phyloP scores from a whole-genome alignment of 2,113 vertebrate species.

The Formicarius rufipectus region DNA sequence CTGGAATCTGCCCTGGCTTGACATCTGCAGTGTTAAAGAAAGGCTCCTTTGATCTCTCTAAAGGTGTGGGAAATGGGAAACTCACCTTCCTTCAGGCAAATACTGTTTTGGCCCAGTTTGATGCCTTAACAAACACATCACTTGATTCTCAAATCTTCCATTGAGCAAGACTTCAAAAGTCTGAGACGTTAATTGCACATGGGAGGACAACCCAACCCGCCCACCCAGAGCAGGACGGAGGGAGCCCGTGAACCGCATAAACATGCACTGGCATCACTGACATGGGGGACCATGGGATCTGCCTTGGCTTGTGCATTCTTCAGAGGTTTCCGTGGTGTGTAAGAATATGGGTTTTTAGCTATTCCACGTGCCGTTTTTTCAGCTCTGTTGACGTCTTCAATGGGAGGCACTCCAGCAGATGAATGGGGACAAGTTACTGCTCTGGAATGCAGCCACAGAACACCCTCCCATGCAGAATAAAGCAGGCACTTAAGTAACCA shows the following conservation, averaged over 20 bases:
- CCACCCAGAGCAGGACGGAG: background rate
- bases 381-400: background rate
- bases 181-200: background rate
- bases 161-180: background rate
- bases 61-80: background rate
- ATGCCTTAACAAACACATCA: background rate
- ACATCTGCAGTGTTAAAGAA: background rate
- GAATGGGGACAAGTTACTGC: background rate
- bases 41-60: background rate
- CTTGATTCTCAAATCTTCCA: background rate
- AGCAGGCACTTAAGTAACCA: background rate
- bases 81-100: background rate
- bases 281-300: background rate
- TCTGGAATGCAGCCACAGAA: conserved; percentile 22
- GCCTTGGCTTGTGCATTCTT: background rate
- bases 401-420: background rate
- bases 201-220: conserved; percentile 1
- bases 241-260: background rate
- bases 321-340: background rate
- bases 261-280: background rate
- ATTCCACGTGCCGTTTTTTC: background rate
- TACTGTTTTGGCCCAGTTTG: background rate
- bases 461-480: background rate
- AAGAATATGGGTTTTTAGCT: background rate
- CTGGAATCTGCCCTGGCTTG: background rate